These are phyloP conservation scores for Botia almorhae DNA, from an alignment of 2,797 vertebrate genomes.

Conservation along the genomic window DNA sequence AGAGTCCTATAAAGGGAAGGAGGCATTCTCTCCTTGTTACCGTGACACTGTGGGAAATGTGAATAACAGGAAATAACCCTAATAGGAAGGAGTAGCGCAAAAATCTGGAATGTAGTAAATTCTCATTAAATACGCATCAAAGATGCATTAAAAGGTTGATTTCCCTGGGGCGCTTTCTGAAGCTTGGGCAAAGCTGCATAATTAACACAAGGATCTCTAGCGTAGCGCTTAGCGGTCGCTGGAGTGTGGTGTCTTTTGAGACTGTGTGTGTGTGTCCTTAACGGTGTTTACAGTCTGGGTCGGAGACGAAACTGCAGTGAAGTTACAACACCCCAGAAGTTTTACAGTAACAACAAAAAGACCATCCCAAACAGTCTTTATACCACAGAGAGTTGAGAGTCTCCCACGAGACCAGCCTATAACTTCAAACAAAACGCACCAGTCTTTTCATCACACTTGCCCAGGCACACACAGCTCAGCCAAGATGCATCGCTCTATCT, in stretches of 20 bases:
- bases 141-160: constrained; percentile 82
- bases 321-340: constrained; percentile 25
- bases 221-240: constrained; percentile 59
- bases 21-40: neutral
- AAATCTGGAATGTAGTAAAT: constrained; percentile 80
- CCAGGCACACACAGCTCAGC: constrained; percentile 16
- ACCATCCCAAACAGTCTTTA: constrained; percentile 1
- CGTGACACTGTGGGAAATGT: constrained; percentile 6
- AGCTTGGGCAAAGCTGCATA: constrained; percentile 70
- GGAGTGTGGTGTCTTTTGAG: constrained; percentile 62
- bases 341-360: constrained; percentile 33
- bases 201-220: constrained; percentile 69
- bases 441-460: constrained; percentile 27
- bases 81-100: constrained; percentile 73
- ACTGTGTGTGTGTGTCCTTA: constrained; percentile 29
- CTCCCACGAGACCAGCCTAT: neutral
- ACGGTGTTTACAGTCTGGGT: neutral
- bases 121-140: constrained; percentile 82
- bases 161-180: constrained; percentile 72
- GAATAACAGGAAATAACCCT: constrained; percentile 69
- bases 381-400: neutral
- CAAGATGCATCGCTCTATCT: constrained; percentile 12
- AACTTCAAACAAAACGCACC: constrained; percentile 33
- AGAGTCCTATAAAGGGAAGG: neutral
- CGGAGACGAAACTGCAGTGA: constrained; percentile 2